Base-by-base conservation (phyloP, 2,113 vertebrate species). In the Pluvianellus socialis region DNA sequence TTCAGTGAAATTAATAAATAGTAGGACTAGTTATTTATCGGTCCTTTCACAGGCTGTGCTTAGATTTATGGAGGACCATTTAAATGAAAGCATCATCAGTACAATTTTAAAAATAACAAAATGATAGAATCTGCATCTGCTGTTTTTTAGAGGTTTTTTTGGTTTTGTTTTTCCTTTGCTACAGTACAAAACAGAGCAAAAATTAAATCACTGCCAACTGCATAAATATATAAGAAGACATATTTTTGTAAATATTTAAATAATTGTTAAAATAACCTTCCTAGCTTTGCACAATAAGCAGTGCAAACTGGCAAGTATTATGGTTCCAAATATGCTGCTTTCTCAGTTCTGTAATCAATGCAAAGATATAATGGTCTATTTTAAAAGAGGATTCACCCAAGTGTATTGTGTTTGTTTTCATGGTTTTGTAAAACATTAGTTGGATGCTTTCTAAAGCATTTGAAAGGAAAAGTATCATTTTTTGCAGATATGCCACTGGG, bases 231-330 rank as follows among this genome's bases (percentile, higher is more conserved):
- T 65, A 49, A 42, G 56, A 91, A 9, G 14, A 68, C 28, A 35
- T 62, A n/a, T 67, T 13, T 88, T 79, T 59, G 28, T 90, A 93
- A 88, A 93, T 82, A 75, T 91, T 92, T 90, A 77, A 91, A 65
- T 70, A 77, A 62, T 65, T 53, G 45, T 45, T 86, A 75, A 68
- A 86, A 82, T 86, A 86, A 65, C 15, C 24, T 61, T 79, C n/a
- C 62, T 55, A 44, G 5, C 44, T 87, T 81, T 75, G 15, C 56
- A 63, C 26, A 67, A 12, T 49, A 63, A 71, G 7, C 67, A 86
- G 19, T 33, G 6, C 61, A 75, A 74, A 53, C 15, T 65, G 24
- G 26, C 22, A 84, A 75, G 52, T 45, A 56, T 80, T 61, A 55
- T 30, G 21, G 27, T 87, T 92, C 79, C 47, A 85, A 50, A 92